Percentiles rank a stretch among this genome's conserved stretches.
Conservation (phyloP, 2,797 vertebrate species). For the Myiotriccus ornatus region DNA sequence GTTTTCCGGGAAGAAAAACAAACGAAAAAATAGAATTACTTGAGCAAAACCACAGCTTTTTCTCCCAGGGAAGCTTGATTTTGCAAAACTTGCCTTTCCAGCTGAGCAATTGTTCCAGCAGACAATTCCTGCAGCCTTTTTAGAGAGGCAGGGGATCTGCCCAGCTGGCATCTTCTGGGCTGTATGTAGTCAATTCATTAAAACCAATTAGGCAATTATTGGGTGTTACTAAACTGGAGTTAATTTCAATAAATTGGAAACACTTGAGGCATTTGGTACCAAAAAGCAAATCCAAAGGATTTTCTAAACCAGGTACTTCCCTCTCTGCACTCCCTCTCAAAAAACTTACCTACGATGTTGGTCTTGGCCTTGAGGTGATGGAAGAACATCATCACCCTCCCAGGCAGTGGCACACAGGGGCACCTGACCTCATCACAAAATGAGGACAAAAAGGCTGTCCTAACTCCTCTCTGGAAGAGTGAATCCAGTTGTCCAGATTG, state of each 20-base stretch:
- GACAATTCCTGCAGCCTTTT: conserved; percentile 14
- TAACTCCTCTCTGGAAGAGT: neutral
- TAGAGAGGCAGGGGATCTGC: neutral
- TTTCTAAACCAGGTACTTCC: neutral
- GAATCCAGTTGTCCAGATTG: neutral
- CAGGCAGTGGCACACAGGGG: conserved; percentile 26
- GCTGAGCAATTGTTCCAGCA: conserved; percentile 32
- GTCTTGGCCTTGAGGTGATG: conserved; percentile 54
- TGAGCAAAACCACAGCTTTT: conserved; percentile 28
- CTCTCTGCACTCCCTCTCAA: neutral
- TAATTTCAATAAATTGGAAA: neutral
- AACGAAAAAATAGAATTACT: neutral
- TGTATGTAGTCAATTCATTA: neutral
- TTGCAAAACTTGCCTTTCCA: conserved; percentile 28
- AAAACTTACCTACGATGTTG: conserved; percentile 41
- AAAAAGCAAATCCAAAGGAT: neutral
- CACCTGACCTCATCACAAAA: conserved; percentile 38
- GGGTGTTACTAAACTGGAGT: neutral
- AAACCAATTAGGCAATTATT: conserved; percentile 28
- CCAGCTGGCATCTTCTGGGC: conserved; percentile 30
- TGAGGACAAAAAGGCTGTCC: neutral
- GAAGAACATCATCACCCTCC: conserved; percentile 44
- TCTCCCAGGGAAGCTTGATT: conserved; percentile 2
- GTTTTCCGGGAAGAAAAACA: conserved; percentile 11
- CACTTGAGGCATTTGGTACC: neutral